Evolutionary conservation across 2,113 vertebrate genomes (phyloP).

Genomic region (Aptenodytes patagonicus): DNA sequence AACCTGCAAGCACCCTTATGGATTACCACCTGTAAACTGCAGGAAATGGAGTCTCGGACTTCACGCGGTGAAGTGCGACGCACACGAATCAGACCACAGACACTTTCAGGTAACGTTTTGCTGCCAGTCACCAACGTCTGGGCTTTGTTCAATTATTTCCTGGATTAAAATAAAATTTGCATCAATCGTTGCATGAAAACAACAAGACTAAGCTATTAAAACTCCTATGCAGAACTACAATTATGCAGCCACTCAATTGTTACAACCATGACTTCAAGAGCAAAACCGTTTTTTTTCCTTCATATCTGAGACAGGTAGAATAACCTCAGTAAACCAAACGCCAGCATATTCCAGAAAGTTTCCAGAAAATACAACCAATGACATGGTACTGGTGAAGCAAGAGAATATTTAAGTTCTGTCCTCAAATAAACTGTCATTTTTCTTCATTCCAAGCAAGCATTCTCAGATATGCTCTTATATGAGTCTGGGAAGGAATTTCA

Average conservation of each 20-base stretch:
- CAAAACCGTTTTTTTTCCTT: background rate
- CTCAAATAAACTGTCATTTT: background rate
- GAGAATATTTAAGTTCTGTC: background rate
- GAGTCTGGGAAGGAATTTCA: background rate
- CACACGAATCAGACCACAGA: background rate
- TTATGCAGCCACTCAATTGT: background rate
- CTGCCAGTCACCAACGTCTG: background rate
- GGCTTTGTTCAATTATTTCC: background rate
- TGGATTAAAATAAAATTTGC: background rate
- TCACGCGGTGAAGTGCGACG: fast-evolving
- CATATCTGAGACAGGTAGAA: background rate
- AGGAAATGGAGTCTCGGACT: background rate
- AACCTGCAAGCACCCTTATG: background rate
- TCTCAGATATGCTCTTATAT: background rate
- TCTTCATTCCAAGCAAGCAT: background rate
- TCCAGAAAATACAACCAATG: background rate
- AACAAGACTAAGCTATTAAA: background rate
- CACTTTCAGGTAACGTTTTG: background rate
- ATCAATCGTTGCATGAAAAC: background rate
- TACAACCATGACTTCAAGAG: background rate
- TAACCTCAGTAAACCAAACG: background rate
- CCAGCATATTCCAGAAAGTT: background rate
- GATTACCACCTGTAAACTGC: background rate
- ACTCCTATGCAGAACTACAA: background rate
- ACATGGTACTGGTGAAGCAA: background rate